Evolutionary conservation across 1,140 invertebrate species (phyloP).

Genomic region (Linepithema humile): DNA sequence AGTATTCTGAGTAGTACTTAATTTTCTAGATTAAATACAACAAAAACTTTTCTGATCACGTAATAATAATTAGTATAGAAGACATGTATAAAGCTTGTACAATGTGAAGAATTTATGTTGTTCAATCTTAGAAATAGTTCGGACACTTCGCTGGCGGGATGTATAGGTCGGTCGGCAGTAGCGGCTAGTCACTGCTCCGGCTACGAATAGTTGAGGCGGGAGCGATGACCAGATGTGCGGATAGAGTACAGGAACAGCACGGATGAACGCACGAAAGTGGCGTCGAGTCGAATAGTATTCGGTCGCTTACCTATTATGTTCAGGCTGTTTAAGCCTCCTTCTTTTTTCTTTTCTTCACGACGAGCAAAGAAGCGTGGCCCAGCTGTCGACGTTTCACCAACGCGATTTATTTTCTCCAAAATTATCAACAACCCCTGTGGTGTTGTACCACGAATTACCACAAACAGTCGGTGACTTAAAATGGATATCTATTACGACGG

Average conservation of each 20-base stretch:
- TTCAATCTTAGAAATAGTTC: conserved; percentile 18
- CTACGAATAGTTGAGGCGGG: conserved; percentile 74
- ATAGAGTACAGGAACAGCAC: conserved; percentile 58
- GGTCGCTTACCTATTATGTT: conserved; percentile 54
- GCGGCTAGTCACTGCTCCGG: conserved; percentile 59
- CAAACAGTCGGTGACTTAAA: not conserved
- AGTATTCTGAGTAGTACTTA: not conserved
- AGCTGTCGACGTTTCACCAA: conserved; percentile 54
- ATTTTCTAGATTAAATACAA: not conserved
- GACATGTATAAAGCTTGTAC: not conserved
- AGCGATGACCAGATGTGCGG: conserved; percentile 76
- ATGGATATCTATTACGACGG: not conserved
- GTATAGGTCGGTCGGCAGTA: conserved; percentile 61
- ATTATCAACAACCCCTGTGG: not conserved
- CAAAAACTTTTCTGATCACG: not conserved
- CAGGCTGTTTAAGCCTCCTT: conserved; percentile 5
- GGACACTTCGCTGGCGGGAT: conserved; percentile 42
- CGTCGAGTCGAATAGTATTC: conserved; percentile 62
- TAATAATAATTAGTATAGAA: not conserved
- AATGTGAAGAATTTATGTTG: not conserved
- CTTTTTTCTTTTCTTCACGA: conserved; percentile 34
- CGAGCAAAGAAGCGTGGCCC: conserved; percentile 35
- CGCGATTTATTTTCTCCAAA: conserved; percentile 24
- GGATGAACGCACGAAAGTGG: conserved; percentile 58
- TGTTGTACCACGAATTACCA: not conserved